phyloP scores from a whole-genome alignment of 2,888 invertebrate species.

The Allacma fusca region DNA sequence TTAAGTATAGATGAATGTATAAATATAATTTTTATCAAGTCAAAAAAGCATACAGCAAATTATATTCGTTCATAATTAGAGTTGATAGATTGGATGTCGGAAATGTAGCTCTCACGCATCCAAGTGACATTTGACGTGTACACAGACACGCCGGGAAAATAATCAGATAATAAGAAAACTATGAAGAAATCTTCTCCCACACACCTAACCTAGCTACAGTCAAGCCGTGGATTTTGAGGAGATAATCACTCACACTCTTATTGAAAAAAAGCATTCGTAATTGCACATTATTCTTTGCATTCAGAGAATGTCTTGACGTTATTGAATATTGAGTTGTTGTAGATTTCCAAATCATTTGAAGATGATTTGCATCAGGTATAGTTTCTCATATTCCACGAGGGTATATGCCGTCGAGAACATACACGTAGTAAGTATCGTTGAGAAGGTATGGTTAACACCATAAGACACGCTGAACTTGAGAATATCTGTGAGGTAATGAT shows the following conservation, averaged over 20 bases:
- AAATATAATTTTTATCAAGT: slow-evolving; percentile 4
- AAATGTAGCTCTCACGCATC: neutral
- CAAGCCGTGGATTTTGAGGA: neutral
- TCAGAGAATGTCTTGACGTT: neutral
- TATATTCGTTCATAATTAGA: neutral
- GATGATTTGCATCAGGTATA: too few species aligned
- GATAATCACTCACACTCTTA: neutral
- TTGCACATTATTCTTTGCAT: slow-evolving; percentile 4
- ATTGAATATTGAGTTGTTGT: neutral
- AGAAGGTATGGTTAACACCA: too few species aligned
- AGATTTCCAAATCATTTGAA: neutral
- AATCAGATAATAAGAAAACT: too few species aligned
- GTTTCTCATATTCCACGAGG: too few species aligned
- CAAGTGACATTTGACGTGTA: neutral
- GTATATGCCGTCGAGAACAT: too few species aligned
- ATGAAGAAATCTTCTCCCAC: too few species aligned
- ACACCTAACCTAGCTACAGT: neutral
- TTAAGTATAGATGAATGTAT: neutral
- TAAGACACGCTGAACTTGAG: too few species aligned
- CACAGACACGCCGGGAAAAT: neutral
- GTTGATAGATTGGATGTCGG: neutral
- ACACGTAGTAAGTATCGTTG: too few species aligned
- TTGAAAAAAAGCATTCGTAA: neutral
- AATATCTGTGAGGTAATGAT: neutral
- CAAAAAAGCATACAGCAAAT: neutral